Evolutionary conservation across 2,888 invertebrate species (phyloP).

Genomic region (Agonopterix subpropinquella): DNA sequence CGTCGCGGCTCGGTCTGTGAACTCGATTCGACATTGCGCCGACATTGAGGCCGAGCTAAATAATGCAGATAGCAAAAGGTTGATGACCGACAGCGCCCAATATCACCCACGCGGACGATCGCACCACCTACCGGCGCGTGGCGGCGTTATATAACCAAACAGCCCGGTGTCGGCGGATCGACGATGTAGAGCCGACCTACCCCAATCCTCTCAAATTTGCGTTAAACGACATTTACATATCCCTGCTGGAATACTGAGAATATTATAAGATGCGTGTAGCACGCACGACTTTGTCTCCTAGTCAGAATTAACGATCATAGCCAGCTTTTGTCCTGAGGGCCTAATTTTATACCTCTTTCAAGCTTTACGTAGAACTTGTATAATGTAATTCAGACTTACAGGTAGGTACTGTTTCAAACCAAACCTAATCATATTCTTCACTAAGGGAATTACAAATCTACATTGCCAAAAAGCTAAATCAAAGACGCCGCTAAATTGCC

Average conservation of each 20-base stretch:
- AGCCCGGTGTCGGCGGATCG: slow-evolving; percentile 14
- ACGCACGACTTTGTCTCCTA: too few relatives aligned
- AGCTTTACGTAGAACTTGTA: too few relatives aligned
- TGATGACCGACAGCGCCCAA: slow-evolving; percentile 69
- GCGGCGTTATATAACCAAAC: slow-evolving; percentile 38
- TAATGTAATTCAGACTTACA: too few relatives aligned
- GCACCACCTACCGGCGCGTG: slow-evolving; percentile 52
- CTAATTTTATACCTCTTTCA: too few relatives aligned
- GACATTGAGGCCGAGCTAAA: slow-evolving; percentile 68
- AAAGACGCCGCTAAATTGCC: slow-evolving; percentile 33
- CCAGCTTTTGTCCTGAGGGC: too few relatives aligned
- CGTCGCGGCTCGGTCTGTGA: slow-evolving; percentile 60
- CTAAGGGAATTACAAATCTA: neutral
- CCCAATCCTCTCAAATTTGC: slow-evolving; percentile 21
- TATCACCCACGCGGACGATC: slow-evolving; percentile 62
- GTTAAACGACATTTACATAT: too few relatives aligned
- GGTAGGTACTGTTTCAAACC: too few relatives aligned
- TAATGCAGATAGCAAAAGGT: slow-evolving; percentile 70
- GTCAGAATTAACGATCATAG: too few relatives aligned
- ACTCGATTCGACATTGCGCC: slow-evolving; percentile 68
- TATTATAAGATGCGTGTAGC: too few relatives aligned
- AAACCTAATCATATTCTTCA: too few relatives aligned
- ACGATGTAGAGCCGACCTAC: slow-evolving; percentile 35
- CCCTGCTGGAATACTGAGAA: too few relatives aligned
- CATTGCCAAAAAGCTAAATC: slow-evolving; percentile 10